Conservation (phyloP, 30 jellyfish, hydroid and myxozoan genomes). For the Hydractinia symbiolongicarpus region DNA sequence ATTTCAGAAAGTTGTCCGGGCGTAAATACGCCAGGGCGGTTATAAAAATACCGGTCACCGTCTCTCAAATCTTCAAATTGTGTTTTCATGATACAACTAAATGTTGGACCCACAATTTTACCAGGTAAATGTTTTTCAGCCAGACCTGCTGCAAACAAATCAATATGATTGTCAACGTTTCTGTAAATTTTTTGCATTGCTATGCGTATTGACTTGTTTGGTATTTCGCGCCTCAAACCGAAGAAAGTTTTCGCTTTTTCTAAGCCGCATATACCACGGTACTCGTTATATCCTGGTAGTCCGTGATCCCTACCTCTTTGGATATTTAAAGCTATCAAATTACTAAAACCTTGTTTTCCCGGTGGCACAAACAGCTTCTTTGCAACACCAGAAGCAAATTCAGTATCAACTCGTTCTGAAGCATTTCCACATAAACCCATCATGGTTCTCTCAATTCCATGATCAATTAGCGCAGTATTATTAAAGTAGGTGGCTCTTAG, state of each 20-base stretch:
- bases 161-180: conserved; percentile 27
- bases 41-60: conserved; percentile 48
- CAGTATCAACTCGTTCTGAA: conserved; percentile 44
- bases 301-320: conserved; percentile 98
- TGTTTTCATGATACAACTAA: conserved; percentile 20
- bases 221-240: conserved; percentile 20
- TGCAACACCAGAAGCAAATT: conserved; percentile 18
- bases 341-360: conserved; percentile 40
- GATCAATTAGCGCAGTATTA: conserved; percentile 43
- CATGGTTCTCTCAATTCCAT: conserved; percentile 66
- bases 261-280: conserved; percentile 18
- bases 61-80: conserved; percentile 39
- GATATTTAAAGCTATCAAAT: conserved; percentile 75
- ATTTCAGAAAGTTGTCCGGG: conserved; percentile 24
- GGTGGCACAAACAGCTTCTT: conserved; percentile 40
- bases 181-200: conserved; percentile 4
- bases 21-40: conserved; percentile 42
- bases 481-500: conserved; percentile 32
- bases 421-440: conserved; percentile 63
- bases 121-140: conserved; percentile 31
- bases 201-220: background rate
- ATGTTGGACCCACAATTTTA: conserved; percentile 22
- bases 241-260: conserved; percentile 5
- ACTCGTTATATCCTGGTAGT: conserved; percentile 62
- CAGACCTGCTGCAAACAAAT: conserved; percentile 44